Base-by-base conservation (phyloP, 2,888 invertebrate genomes). In the Coleophora deauratella region DNA sequence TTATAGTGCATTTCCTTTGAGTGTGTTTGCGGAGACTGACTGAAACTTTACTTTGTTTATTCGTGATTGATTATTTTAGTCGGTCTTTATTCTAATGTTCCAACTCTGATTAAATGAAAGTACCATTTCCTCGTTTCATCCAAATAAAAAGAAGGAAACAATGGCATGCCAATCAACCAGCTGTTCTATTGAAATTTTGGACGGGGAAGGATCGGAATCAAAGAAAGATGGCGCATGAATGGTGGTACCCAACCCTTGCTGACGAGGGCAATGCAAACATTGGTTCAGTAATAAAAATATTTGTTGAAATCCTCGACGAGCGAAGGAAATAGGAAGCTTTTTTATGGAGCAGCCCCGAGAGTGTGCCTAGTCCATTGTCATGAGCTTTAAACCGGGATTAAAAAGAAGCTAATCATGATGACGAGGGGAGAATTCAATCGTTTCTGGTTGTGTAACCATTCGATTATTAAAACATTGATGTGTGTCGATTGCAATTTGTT, bases 211-310 rank as follows among this genome's bases (percentile, higher is more conserved):
- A 67, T 59, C 58, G 61, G 57, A 72, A 71, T 71, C 62, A 72
- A 71, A 72, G 69, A 69, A 70, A 71, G 65, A 67, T 70, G 62
- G 66, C 62, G 64, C 59, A 64, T 73, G 71, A 74, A 72, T 70
- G 66, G 59, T 62, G 66, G 66, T 63, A 68, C 62, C 66, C 68
- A 76, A 72, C 79, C 66, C 78, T 72, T 72, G 70, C 71, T 72
- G 77, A 72, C 71, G 70, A 76, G 73, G 68, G 72, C 68, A 70
- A 62, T 57, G 71, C 73, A 81, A 82, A 85, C 81, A 81, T 84
- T 81, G 73, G 76, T 75, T 73, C 71, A 72, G 78, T 80, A 78
- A 81, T 80, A 79, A 81, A 82, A 85, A 84, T 81, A 84, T 85
- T 84, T 80, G 78, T 72, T 58, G 62, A 72, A 76, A 73, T 73